These are phyloP conservation scores for Deroplatys truncata DNA, from an alignment of 2,888 invertebrate genomes.

Conservation along the genomic window DNA sequence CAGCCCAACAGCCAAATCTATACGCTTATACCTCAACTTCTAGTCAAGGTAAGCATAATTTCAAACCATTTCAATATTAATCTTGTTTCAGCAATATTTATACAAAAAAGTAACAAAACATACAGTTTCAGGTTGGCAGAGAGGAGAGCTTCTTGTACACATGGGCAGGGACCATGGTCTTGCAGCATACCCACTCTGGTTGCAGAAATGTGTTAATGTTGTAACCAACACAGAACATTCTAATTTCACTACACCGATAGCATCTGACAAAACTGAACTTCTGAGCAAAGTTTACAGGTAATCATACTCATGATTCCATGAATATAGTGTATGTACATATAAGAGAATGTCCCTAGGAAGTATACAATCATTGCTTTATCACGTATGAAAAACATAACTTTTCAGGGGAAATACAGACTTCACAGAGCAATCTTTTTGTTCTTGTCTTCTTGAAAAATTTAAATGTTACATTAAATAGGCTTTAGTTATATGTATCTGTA, in stretches of 20 bases:
- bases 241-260: constrained; percentile 42
- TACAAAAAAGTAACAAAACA: background rate
- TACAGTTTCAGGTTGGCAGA: constrained; percentile 40
- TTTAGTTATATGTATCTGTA: too few species aligned
- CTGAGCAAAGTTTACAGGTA: constrained; percentile 66
- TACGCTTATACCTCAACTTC: background rate
- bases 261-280: constrained; percentile 56
- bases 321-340: too few species aligned
- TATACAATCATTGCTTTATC: too few species aligned
- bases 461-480: too few species aligned
- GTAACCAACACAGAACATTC: background rate
- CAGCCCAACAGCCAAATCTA: constrained; percentile 1
- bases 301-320: constrained; percentile 30
- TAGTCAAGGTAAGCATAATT: background rate
- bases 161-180: constrained; percentile 77
- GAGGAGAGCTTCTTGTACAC: constrained; percentile 54
- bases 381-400: too few species aligned
- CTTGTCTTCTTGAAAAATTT: too few species aligned
- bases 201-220: constrained; percentile 57
- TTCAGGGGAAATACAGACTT: too few species aligned
- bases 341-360: too few species aligned
- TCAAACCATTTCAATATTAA: background rate
- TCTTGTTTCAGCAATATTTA: background rate
- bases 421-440: too few species aligned
- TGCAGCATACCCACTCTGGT: constrained; percentile 64